Percentiles rank a stretch among this genome's conserved stretches.
Conservation (phyloP, 2,888 invertebrate genomes). For the Andrena chrysosceles region DNA sequence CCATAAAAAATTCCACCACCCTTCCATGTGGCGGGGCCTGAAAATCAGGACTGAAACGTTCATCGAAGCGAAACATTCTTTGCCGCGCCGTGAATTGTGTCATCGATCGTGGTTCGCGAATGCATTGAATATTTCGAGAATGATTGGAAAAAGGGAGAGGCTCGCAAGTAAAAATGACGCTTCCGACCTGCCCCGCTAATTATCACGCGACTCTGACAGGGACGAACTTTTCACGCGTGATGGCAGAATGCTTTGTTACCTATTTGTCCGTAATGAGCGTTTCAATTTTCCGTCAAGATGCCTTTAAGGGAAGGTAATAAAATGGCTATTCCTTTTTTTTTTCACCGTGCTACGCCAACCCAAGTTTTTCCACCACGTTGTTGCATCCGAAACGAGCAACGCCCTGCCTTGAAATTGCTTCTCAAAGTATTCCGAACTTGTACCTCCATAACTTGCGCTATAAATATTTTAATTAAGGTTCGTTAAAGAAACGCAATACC, state of each 20-base stretch:
- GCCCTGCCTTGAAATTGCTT: conserved; percentile 31
- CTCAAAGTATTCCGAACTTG: conserved; percentile 20
- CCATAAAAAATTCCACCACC: conserved; percentile 12
- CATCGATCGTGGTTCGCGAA: conserved; percentile 59
- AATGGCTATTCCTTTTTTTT: conserved; percentile 23
- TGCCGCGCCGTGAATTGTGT: conserved; percentile 40
- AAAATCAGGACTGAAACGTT: conserved; percentile 31
- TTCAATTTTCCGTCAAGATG: conserved; percentile 75
- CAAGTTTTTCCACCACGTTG: conserved; percentile 33
- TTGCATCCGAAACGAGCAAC: conserved; percentile 26
- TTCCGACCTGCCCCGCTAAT: conserved; percentile 52
- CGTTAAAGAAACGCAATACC: conserved; percentile 25
- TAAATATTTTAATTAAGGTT: conserved; percentile 48
- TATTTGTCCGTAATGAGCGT: conserved; percentile 73
- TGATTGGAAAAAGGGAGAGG: conserved; percentile 13
- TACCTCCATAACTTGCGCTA: background rate
- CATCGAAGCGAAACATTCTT: conserved; percentile 24
- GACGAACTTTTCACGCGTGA: conserved; percentile 49
- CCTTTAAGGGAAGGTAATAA: conserved; percentile 53
- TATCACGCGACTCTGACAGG: conserved; percentile 37
- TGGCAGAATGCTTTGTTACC: conserved; percentile 55
- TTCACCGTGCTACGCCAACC: background rate
- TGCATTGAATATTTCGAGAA: conserved; percentile 48
- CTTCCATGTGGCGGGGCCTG: background rate
- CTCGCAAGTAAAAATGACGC: conserved; percentile 28